Conservation (phyloP, 1,140 invertebrate species). For the Spodoptera litura region DNA sequence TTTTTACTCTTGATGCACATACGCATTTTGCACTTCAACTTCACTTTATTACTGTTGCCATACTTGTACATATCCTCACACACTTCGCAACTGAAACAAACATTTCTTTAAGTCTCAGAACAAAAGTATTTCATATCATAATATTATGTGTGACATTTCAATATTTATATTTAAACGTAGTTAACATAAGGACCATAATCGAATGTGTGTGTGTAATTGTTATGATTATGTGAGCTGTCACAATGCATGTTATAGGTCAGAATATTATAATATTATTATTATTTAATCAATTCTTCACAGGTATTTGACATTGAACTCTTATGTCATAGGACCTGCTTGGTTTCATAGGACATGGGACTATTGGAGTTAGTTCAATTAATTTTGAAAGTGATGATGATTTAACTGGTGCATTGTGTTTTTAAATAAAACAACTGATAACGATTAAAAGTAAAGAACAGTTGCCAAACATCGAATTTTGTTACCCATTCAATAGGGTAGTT, state of each 20-base stretch:
- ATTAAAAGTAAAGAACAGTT: too few species aligned
- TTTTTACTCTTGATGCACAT: conserved; percentile 84
- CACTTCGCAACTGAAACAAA: conserved; percentile 89
- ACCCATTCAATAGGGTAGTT: too few species aligned
- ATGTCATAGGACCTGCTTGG: background rate
- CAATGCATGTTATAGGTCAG: background rate
- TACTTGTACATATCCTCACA: conserved; percentile 93
- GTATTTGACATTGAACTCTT: too few species aligned
- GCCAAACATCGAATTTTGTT: too few species aligned
- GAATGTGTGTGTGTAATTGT: background rate
- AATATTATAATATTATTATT: background rate
- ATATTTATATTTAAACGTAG: conserved; percentile 25
- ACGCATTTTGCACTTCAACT: conserved; percentile 89
- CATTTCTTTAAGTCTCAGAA: conserved; percentile 11
- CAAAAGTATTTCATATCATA: conserved; percentile 39
- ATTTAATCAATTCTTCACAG: background rate
- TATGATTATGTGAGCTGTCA: background rate
- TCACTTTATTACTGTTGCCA: conserved; percentile 90
- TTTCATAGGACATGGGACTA: background rate
- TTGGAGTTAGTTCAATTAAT: too few species aligned
- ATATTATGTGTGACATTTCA: conserved; percentile 13
- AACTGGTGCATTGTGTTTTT: too few species aligned
- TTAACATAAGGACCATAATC: background rate
- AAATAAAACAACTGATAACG: too few species aligned
- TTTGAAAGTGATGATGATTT: too few species aligned